Conservation (phyloP, 2,797 vertebrate species). For the Notolabrus celidotus region DNA sequence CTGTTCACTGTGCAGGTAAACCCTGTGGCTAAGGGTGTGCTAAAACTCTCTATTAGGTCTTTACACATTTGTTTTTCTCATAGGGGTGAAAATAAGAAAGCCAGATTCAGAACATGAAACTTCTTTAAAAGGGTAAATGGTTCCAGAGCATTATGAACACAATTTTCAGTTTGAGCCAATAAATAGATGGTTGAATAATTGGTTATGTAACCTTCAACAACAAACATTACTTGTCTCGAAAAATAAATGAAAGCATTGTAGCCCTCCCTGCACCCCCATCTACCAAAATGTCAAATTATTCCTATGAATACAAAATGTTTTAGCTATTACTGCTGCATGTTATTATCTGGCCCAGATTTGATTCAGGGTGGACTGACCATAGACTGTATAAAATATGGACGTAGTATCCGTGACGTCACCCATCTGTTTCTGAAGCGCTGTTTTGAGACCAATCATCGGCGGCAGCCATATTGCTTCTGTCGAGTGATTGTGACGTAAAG, state of each 20-base stretch:
- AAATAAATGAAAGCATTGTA: constrained; percentile 29
- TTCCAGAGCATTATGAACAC: constrained; percentile 19
- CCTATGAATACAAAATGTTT: not conserved
- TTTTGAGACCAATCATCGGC: too few species aligned
- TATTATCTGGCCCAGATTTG: not conserved
- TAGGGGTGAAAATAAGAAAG: not conserved
- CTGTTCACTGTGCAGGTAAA: constrained; percentile 12
- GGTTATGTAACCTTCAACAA: constrained; percentile 43
- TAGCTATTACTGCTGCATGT: not conserved
- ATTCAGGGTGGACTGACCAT: not conserved
- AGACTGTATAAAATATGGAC: too few species aligned
- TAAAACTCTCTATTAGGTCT: not conserved
- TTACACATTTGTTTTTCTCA: not conserved
- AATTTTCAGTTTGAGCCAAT: constrained; percentile 18
- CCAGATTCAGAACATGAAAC: not conserved
- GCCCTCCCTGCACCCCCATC: not conserved
- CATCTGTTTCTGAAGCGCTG: too few species aligned
- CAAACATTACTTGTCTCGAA: constrained; percentile 22
- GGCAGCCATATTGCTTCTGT: too few species aligned
- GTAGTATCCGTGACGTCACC: too few species aligned
- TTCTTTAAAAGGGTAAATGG: constrained; percentile 11
- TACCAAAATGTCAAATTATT: not conserved
- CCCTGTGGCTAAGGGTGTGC: constrained; percentile 3
- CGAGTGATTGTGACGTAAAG: too few species aligned
- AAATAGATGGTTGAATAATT: constrained; percentile 32